Evolutionary conservation across 1,140 invertebrate genomes (phyloP), one percentile per base, ranked within the genome.

Genomic region (Meteorus sp.): DNA sequence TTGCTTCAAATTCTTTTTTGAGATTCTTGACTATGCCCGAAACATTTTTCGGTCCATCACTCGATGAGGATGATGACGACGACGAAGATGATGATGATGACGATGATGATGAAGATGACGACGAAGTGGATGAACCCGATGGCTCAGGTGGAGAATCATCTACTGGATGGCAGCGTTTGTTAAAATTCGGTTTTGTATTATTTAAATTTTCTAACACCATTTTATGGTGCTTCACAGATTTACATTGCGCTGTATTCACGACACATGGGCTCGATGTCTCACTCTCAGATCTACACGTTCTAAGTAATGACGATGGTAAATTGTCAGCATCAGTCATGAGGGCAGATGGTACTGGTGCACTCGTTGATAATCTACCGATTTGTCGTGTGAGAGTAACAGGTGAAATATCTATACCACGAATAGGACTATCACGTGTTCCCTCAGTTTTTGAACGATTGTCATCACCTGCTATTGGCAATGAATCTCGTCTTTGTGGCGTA

Each of bases 1-100:
- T 91, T 6, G 90, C 89, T 78, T 93, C 91, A 72, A 93, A 92
- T 71, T 92, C 90, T 73, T 89, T 89, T 76, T 92, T 93, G 54
- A 92, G 83, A 79, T 88, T 91, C 81, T 87, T 87, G 15, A 94
- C 91, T 62, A 88, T 86, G 7, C 89, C 88, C 3, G 83, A 81
- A 15, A 80, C 80, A 37, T 68, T 73, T 2, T 74, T 69, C 0
- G 72, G 71, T 39, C 71, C 70, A n/a, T 79, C 78, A 0, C 70
- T 45, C n/a, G 61, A 57, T 11, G 58, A 48, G 1, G 56, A 57
- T 1, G 61, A 63, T 0, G 61, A 63, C 3, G 56, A 39, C 20
- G n/a, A n/a, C n/a, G n/a, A n/a, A n/a, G n/a, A n/a, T n/a, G n/a
- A n/a, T n/a, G n/a, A n/a, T n/a, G n/a, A n/a, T n/a, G n/a, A n/a